A percentile compares a stretch with the other conserved stretches of the same genome.
phyloP scores from a whole-genome alignment of 2,113 vertebrate species.

The Anolis sagrei region DNA sequence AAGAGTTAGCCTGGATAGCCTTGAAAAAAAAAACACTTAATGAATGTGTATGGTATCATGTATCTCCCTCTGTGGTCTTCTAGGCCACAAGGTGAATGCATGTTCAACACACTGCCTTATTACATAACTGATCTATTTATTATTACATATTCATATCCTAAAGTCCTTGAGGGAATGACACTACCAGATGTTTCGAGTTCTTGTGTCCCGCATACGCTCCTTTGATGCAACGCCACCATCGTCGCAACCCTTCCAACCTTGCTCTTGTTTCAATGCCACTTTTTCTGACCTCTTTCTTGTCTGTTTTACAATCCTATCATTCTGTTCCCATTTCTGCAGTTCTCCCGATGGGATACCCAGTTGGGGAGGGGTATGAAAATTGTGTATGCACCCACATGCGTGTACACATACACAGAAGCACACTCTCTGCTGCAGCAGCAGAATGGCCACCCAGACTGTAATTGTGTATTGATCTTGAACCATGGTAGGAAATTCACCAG shows the following conservation, averaged over 20 bases:
- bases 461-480: conserved; percentile 63
- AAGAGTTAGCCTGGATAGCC: conserved; percentile 89
- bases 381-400: conserved; percentile 37
- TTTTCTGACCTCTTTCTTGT: conserved; percentile 64
- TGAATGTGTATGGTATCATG: conserved; percentile 87
- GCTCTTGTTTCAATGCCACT: conserved; percentile 66
- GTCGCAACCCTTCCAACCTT: conserved; percentile 71
- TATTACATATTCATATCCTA: conserved; percentile 78
- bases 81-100: conserved; percentile 85
- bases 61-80: conserved; percentile 80
- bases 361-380: conserved; percentile 54
- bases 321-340: conserved; percentile 67
- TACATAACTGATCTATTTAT: conserved; percentile 94
- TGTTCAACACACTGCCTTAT: conserved; percentile 94
- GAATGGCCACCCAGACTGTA: conserved; percentile 64
- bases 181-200: conserved; percentile 71
- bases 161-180: conserved; percentile 74
- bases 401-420: neutral
- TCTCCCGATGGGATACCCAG: conserved; percentile 57
- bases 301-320: conserved; percentile 59
- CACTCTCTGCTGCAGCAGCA: conserved; percentile 58
- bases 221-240: conserved; percentile 70
- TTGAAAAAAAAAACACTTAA: conserved; percentile 84
- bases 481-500: conserved; percentile 72
- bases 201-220: conserved; percentile 64